Evolutionary conservation across 2,113 vertebrate genomes (phyloP).

Genomic region (Rattus norvegicus): DNA sequence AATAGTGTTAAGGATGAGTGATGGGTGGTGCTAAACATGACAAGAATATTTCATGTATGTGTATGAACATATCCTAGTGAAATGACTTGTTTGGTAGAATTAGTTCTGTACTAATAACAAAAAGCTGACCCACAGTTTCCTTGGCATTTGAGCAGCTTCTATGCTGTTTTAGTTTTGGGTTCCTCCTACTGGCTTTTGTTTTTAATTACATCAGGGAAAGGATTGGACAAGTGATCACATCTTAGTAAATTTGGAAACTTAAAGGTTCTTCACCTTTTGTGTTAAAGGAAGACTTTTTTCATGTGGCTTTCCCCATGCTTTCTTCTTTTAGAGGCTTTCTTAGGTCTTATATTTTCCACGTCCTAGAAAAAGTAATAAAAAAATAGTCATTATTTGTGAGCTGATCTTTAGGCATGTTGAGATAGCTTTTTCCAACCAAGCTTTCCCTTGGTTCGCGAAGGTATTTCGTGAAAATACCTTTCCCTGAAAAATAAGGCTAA

Average conservation of each 20-base stretch:
- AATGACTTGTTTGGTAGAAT: background rate
- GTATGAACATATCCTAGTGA: background rate
- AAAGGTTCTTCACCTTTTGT: background rate
- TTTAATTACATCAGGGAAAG: conserved; percentile 7
- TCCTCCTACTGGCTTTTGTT: conserved; percentile 46
- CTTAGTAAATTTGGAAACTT: background rate
- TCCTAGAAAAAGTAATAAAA: conserved; percentile 35
- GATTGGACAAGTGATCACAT: background rate
- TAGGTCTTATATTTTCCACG: conserved; percentile 27
- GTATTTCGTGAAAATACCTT: background rate
- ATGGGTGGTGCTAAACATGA: background rate
- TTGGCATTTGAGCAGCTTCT: background rate
- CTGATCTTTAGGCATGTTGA: conserved; percentile 3
- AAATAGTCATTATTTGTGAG: background rate
- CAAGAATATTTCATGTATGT: background rate
- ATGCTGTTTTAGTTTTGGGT: background rate
- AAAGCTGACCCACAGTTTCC: background rate
- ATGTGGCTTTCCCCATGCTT: background rate
- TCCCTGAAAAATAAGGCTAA: background rate
- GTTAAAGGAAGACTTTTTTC: background rate
- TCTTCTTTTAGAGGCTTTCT: background rate
- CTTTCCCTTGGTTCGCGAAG: no score
- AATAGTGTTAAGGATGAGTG: background rate
- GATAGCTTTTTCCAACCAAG: conserved; percentile 24
- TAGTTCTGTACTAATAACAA: background rate